These are phyloP conservation scores for Calameuta pallipes DNA, from an alignment of 2,888 invertebrate species.

Conservation along the genomic window DNA sequence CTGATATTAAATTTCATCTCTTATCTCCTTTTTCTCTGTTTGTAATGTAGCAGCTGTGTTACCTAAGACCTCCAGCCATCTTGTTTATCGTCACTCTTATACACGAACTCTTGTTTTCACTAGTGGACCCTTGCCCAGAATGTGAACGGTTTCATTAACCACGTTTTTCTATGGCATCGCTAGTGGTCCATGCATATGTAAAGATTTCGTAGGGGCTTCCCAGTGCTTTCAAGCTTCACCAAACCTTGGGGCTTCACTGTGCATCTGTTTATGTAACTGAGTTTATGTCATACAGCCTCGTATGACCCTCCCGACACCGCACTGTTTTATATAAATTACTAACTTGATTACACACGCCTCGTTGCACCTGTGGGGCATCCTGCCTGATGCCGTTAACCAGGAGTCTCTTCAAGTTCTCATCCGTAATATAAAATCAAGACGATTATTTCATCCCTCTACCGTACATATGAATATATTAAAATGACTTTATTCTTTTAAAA, in stretches of 20 bases:
- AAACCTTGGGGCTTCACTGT: constrained; percentile 47
- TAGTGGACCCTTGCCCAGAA: not conserved
- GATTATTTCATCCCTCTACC: not conserved
- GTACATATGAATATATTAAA: not conserved
- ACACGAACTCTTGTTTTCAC: not conserved
- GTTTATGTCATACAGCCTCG: constrained; percentile 45
- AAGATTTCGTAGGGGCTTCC: constrained; percentile 48
- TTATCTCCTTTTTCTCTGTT: not conserved
- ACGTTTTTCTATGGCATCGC: constrained; percentile 43
- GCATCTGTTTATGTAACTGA: constrained; percentile 60
- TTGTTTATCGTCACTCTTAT: not conserved
- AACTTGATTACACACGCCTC: constrained; percentile 60
- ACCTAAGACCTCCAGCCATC: not conserved
- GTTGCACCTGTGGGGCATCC: constrained; percentile 52
- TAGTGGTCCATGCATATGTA: constrained; percentile 59
- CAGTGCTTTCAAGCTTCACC: constrained; percentile 32
- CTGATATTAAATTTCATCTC: not conserved
- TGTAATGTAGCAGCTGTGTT: not conserved
- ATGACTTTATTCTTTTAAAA: not conserved
- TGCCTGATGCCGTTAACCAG: constrained; percentile 29
- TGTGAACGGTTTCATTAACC: not conserved
- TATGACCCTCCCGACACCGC: constrained; percentile 46
- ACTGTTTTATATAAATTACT: constrained; percentile 62
- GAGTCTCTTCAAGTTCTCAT: not conserved
- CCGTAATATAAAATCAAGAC: not conserved